Conservation (phyloP, 2,113 vertebrate genomes). For the Poeciliopsis turrubarensis region DNA sequence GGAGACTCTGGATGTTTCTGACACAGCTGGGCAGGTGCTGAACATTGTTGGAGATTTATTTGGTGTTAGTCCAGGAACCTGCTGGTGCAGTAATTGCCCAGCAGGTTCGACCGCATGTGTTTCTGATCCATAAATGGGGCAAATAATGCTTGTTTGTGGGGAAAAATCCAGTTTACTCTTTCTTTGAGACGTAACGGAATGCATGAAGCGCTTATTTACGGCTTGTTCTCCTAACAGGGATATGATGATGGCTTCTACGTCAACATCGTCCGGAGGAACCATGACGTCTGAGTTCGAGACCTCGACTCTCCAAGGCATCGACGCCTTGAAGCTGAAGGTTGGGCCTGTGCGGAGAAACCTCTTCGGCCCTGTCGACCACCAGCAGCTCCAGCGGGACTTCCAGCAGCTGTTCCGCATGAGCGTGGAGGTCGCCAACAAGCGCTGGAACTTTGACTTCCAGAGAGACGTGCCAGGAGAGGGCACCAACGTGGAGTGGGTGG, state of each 20-base stretch:
- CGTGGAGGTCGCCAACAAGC: slow-evolving; percentile 72
- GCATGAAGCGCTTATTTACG: background rate
- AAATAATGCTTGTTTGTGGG: background rate
- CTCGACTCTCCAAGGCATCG: slow-evolving; percentile 36
- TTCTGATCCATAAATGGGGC: slow-evolving; percentile 58
- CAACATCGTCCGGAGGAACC: slow-evolving; percentile 31
- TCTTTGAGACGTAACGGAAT: background rate
- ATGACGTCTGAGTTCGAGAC: slow-evolving; percentile 13
- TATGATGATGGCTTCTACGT: slow-evolving; percentile 54
- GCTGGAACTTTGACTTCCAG: slow-evolving; percentile 84
- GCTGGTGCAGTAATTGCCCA: slow-evolving; percentile 53
- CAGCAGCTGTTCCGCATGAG: slow-evolving; percentile 68
- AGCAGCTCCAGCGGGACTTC: slow-evolving; percentile 81
- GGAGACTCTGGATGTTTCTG: slow-evolving; percentile 25
- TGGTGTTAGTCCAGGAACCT: slow-evolving; percentile 50
- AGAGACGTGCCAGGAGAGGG: slow-evolving; percentile 46
- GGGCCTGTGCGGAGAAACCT: slow-evolving; percentile 70
- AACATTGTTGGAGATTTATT: slow-evolving; percentile 50
- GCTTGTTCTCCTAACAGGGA: slow-evolving; percentile 56
- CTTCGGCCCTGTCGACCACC: slow-evolving; percentile 81
- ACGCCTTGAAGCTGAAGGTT: slow-evolving; percentile 46
- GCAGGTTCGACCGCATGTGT: slow-evolving; percentile 45
- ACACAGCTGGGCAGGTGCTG: background rate
- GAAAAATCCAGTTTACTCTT: slow-evolving; percentile 29
- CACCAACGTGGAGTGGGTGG: slow-evolving; percentile 77